A percentile compares a stretch with the other conserved stretches of the same genome.
phyloP scores from a whole-genome alignment of 2,888 invertebrate genomes.

The Cheilosia scutellata region DNA sequence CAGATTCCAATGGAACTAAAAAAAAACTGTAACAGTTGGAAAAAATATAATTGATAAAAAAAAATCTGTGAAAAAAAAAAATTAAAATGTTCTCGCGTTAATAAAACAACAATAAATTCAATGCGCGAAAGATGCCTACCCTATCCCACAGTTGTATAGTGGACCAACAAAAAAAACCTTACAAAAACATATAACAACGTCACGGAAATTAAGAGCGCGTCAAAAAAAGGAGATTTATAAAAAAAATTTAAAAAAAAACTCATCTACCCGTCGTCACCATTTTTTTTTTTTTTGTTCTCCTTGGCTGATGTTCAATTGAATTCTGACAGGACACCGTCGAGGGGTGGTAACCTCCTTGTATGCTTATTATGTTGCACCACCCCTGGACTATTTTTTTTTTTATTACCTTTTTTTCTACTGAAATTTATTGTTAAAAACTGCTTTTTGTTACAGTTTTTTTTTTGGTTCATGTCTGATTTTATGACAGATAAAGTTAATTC shows the following conservation, averaged over 20 bases:
- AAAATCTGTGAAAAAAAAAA: conserved; percentile 45
- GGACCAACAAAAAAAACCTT: conserved; percentile 20
- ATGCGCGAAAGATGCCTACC: conserved; percentile 64
- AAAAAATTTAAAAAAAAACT: conserved; percentile 50
- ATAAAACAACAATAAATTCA: conserved; percentile 72
- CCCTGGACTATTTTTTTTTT: conserved; percentile 61
- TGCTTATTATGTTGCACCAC: conserved; percentile 68
- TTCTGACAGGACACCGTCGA: conserved; percentile 55
- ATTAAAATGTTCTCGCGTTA: conserved; percentile 74
- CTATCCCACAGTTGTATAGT: conserved; percentile 17
- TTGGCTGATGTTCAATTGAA: conserved; percentile 67
- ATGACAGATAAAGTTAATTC: conserved; percentile 69
- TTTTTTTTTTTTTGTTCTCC: conserved; percentile 60
- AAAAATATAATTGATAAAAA: conserved; percentile 49
- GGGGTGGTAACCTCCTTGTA: conserved; percentile 73
- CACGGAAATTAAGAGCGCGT: conserved; percentile 76
- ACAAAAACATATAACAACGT: conserved; percentile 68
- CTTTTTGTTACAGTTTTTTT: conserved; percentile 50
- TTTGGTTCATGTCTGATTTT: conserved; percentile 41
- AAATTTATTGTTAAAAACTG: conserved; percentile 56
- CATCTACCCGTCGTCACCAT: conserved; percentile 71
- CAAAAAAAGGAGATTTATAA: conserved; percentile 66
- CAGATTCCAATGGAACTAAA: conserved; percentile 46
- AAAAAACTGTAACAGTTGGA: conserved; percentile 58
- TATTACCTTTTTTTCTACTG: conserved; percentile 23